Percentiles rank a stretch among this genome's conserved stretches.
These are phyloP conservation scores for Pavo muticus DNA, from an alignment of 2,113 vertebrate species.

Conservation along the genomic window DNA sequence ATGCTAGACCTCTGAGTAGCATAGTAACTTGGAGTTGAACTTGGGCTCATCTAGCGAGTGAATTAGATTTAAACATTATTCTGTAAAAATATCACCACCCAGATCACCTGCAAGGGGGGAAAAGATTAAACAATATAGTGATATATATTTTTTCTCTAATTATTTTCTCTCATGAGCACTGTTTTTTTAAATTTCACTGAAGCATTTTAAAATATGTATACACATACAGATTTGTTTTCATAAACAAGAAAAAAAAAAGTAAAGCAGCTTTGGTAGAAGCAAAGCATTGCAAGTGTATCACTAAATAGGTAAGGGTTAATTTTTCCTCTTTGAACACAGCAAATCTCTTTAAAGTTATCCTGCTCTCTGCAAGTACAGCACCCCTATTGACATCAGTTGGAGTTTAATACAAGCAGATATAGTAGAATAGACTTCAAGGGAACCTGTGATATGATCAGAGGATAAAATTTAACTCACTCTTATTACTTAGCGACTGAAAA, in stretches of 20 bases:
- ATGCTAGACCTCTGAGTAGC: background rate
- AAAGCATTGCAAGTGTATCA: background rate
- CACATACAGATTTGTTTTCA: background rate
- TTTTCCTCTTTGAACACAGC: background rate
- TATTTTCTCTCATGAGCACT: background rate
- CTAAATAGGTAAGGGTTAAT: background rate
- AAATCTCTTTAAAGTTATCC: slow-evolving; percentile 6
- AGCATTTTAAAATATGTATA: background rate
- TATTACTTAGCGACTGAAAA: slow-evolving; percentile 27
- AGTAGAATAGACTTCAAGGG: slow-evolving; percentile 38
- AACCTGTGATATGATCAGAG: slow-evolving; percentile 21
- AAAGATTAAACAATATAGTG: background rate
- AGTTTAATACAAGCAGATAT: slow-evolving; percentile 25
- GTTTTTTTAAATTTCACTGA: background rate
- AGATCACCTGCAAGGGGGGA: background rate
- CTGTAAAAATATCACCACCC: background rate
- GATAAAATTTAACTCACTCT: slow-evolving; percentile 44
- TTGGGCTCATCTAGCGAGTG: background rate
- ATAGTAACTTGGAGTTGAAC: background rate
- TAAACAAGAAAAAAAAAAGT: background rate
- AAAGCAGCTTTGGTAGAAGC: background rate
- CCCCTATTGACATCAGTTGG: slow-evolving; percentile 36
- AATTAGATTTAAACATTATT: background rate
- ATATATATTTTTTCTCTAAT: background rate
- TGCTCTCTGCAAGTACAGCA: slow-evolving; percentile 24